These are phyloP conservation scores for Philereme vetulata DNA, from an alignment of 2,888 invertebrate species.

Conservation along the genomic window DNA sequence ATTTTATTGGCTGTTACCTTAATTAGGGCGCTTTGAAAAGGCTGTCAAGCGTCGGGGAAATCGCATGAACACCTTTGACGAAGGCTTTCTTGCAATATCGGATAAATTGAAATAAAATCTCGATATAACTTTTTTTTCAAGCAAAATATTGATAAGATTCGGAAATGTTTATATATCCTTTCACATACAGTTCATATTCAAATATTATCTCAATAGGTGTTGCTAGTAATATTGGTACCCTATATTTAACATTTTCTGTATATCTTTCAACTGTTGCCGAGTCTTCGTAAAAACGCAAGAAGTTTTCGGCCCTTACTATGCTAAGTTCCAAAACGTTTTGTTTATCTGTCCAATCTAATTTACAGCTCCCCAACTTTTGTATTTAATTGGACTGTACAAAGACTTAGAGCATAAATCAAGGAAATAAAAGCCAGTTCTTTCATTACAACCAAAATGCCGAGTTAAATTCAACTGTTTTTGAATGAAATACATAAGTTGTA, in stretches of 20 bases:
- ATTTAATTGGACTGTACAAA: constrained; percentile 40
- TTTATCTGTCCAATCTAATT: constrained; percentile 43
- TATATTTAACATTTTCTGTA: no score
- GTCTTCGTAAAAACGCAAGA: constrained; percentile 7
- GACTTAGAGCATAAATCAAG: constrained; percentile 35
- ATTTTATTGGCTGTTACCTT: constrained; percentile 63
- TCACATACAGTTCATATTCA: no score
- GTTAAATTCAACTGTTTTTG: constrained; percentile 27
- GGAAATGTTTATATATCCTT: no score
- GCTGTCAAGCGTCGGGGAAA: constrained; percentile 25
- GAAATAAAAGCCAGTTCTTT: constrained; percentile 37
- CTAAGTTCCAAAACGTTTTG: constrained; percentile 34
- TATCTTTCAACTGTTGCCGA: neutral
- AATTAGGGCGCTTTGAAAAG: constrained; percentile 52
- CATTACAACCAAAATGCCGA: constrained; percentile 28
- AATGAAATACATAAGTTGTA: constrained; percentile 26
- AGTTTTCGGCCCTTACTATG: constrained; percentile 9
- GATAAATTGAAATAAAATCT: no score
- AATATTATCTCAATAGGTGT: no score
- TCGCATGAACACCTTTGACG: constrained; percentile 12
- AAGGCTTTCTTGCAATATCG: constrained; percentile 6
- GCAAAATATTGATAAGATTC: no score
- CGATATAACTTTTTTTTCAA: no score
- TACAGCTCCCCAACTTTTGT: constrained; percentile 39
- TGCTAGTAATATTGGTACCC: no score